A percentile compares a stretch with the other conserved stretches of the same genome.
Conservation (phyloP, 92 coral and sea anemone species). For the Epizoanthus fatuus region DNA sequence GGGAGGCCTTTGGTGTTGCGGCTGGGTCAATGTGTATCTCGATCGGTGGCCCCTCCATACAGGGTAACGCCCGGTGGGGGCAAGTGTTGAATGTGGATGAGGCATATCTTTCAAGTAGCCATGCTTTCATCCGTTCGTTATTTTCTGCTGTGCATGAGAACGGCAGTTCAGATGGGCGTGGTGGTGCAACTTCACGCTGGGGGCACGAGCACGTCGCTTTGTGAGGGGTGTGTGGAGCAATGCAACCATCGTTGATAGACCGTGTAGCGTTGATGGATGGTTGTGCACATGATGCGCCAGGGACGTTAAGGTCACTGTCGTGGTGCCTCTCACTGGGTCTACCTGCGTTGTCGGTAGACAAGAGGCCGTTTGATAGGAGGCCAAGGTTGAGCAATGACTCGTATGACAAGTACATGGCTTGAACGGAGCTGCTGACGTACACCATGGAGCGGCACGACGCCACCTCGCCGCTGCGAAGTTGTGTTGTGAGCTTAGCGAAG, state of each 20-base stretch:
- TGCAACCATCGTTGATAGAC: slow-evolving; percentile 66
- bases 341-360: background rate
- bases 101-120: background rate
- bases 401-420: slow-evolving; percentile 76
- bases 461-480: slow-evolving; percentile 42
- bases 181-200: slow-evolving; percentile 27
- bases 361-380: slow-evolving; percentile 52
- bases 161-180: too few species aligned
- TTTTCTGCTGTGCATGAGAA: slow-evolving; percentile 12
- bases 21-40: too few species aligned
- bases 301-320: background rate
- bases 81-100: too few species aligned
- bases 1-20: too few species aligned
- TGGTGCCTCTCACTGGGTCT: too few species aligned
- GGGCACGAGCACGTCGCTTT: slow-evolving; percentile 63
- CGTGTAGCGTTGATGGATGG: slow-evolving; percentile 49
- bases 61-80: too few species aligned
- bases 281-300: background rate
- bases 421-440: slow-evolving; percentile 75
- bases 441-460: slow-evolving; percentile 77
- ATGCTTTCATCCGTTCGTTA: slow-evolving; percentile 10
- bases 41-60: too few species aligned
- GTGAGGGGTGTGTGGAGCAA: background rate
- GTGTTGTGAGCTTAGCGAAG: slow-evolving; percentile 72
- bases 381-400: slow-evolving; percentile 80